Evolutionary conservation across 2,113 vertebrate species (phyloP), one percentile per base, ranked within the genome.

Genomic region (Accipiter virgatus): DNA sequence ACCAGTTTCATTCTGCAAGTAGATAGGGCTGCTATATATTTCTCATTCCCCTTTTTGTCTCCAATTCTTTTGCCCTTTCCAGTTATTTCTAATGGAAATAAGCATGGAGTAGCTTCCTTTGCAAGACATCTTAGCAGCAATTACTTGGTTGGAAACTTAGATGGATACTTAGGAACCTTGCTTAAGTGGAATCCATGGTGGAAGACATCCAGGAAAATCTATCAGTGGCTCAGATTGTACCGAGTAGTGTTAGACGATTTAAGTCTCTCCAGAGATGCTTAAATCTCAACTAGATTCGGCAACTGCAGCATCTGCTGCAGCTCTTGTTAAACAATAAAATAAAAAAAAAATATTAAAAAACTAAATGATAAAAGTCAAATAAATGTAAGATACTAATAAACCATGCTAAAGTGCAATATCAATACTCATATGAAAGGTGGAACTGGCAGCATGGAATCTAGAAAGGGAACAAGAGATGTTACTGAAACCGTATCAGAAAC

Each of bases 161-260:
- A 95, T 10, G 32, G 92, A 96, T 96, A 88, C 82, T 97, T 93
- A 96, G 48, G 95, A 96, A 94, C 82, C 72, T 97, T 96, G 87
- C 93, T 97, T 92, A 96, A 97, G 95, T 93, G 95, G 92, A 97
- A 98, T 97, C 96, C 67, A 81, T 55, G 80, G 80, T 97, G 97
- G 97, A 97, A 96, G 66, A 79, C 63, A 65, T 97, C 97, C 97
- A 97, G 97, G 97, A 98, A 98, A 98, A 97, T 97, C 91, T 96
- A 90, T 38, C 97, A 95, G 96, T 34, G 6, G 62, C 89, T 95
- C 67, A 93, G 87, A 93, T 82, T 85, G 84, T 88, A 95, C 92
- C 70, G 93, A 96, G 84, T 93, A 93, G 96, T 92, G 96, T 94
- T 95, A 96, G 72, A 97, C 92, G 95, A 97, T 98, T 97, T 98